A percentile compares a stretch with the other conserved stretches of the same genome.
Evolutionary conservation across 1,140 invertebrate species (phyloP).

Genomic region (Tenebrio molitor): DNA sequence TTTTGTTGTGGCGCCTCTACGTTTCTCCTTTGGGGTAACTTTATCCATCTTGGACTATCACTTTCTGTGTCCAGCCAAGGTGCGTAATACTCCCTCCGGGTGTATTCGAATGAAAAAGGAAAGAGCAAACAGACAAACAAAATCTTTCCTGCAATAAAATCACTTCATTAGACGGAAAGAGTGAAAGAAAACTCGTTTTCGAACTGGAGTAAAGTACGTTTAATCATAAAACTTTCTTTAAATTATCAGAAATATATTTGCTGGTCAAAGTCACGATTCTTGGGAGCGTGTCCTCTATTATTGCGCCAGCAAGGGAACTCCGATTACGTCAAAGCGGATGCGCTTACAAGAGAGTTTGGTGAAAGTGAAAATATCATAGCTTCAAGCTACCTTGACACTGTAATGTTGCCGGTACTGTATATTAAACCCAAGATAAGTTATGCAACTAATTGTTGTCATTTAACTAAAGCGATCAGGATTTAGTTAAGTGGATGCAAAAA

Average conservation of each 20-base stretch:
- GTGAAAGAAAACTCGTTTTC: no score
- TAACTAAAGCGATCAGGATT: no score
- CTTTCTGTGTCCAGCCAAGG: slow-evolving; percentile 48
- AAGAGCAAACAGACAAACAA: slow-evolving; percentile 54
- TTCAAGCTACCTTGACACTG: slow-evolving; percentile 51
- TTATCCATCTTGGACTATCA: slow-evolving; percentile 50
- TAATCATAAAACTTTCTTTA: slow-evolving; percentile 22
- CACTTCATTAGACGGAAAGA: slow-evolving; percentile 34
- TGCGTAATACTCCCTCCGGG: slow-evolving; percentile 51
- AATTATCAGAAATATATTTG: slow-evolving; percentile 4
- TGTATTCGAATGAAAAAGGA: slow-evolving; percentile 49
- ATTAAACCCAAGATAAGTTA: slow-evolving; percentile 32
- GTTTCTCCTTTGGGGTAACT: slow-evolving; percentile 45
- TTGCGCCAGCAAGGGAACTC: slow-evolving; percentile 46
- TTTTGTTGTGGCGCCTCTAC: slow-evolving; percentile 31
- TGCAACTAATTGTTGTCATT: slow-evolving; percentile 15
- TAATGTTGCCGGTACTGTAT: slow-evolving; percentile 35
- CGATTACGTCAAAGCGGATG: slow-evolving; percentile 49
- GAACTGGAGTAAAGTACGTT: no score
- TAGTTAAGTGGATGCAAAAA: no score
- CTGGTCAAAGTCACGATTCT: slow-evolving; percentile 6
- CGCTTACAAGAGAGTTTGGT: slow-evolving; percentile 48
- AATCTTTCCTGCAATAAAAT: slow-evolving; percentile 54
- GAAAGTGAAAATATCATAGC: slow-evolving; percentile 52
- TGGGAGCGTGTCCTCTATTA: background rate